Evolutionary conservation across 2,888 invertebrate genomes (phyloP), one percentile per base, ranked within the genome.

Genomic region (Lepetodrilus schrolli): DNA sequence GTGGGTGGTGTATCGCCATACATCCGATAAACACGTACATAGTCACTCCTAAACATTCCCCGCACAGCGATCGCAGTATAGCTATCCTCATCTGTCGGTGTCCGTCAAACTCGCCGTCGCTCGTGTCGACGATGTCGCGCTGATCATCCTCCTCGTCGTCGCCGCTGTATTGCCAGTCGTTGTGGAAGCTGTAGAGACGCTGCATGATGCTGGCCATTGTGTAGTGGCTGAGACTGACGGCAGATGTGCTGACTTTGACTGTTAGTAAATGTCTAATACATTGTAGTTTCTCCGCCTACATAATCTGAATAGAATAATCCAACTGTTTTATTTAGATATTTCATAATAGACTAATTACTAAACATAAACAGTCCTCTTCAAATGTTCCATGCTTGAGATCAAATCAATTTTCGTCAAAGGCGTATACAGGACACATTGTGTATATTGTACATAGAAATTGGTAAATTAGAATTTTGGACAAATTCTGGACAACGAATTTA

Each of bases 1-100:
- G 10, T 7, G 68, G 26, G 17, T 68, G 68, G 10, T 43, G 68
- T 23, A 30, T 68, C 13, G 43, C 43, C 68, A 68, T 68, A 68
- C 68, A 68, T 4, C 68, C 68, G 17, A 73, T 58, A 50, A 50
- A 73, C 49, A 68, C 72, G 49, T 43, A 50, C 13, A 66, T 30
- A 50, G 66, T 66, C 66, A 50, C 66, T 17, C 72, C 49, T 23
- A 65, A 23, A 13, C 37, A 43, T 23, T 71, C 50, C n/a, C 38
- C 43, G 38, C 23, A 5, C 26, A 30, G 26, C 13, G 51, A 36
- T 13, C 34, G 51, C 36, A 37, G 13, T 5, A 58, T n/a, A n/a
- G n/a, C n/a, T n/a, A n/a, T n/a, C n/a, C 21, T 48, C 4, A 48
- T 20, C 17, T 48, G 48, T 48, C 48, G 48, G 4, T 48, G 2